Base-by-base conservation (phyloP, 2,113 vertebrate species). In the Promerops cafer region DNA sequence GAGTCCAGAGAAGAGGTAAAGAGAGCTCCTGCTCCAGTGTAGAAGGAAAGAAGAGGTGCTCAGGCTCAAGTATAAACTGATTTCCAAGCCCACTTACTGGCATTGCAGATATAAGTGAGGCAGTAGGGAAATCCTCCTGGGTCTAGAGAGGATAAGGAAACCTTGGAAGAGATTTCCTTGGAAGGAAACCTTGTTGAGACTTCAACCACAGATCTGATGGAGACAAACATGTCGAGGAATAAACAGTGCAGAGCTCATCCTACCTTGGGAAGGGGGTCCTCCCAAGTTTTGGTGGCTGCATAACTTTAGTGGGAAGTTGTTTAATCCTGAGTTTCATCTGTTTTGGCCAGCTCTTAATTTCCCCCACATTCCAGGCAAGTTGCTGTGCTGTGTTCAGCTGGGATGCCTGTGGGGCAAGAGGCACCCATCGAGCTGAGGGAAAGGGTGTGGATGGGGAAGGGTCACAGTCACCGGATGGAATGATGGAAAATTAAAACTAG, bases 281-380 rank as follows among this genome's bases (percentile, higher is more conserved):
- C 39, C 16, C 11, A 16, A 3, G n/a, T 78, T 42, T 59, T 60
- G 66, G 56, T 24, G 69, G 8, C 21, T 56, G 27, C 0, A 0
- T 37, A 53, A 50, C 22, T 65, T 87, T 0, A 81, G 45, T 40
- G n/a, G 56, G 54, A 77, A 20, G 0, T 4, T 71, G 23, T 69
- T 82, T 59, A 59, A 70, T 42, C 11, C 64, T 28, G 27, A 8
- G 3, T 61, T 88, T 60, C 28, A 22, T 42, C 26, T 70, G 20
- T 59, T 18, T n/a, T 81, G 64, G 45, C 24, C 74, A 53, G 17
- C 33, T 68, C 19, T 8, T 3, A 1, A 68, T 88, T 92, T 10
- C 8, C 9, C 17, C 17, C 0, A 1, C 24, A 23, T 82, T 39
- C 33, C 44, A 65, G 68, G 39, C 44, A 76, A 17, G 70, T 50